Evolutionary conservation across 2,888 invertebrate genomes (phyloP), one percentile per base, ranked within the genome.

Genomic region (Napeogenes sylphis): DNA sequence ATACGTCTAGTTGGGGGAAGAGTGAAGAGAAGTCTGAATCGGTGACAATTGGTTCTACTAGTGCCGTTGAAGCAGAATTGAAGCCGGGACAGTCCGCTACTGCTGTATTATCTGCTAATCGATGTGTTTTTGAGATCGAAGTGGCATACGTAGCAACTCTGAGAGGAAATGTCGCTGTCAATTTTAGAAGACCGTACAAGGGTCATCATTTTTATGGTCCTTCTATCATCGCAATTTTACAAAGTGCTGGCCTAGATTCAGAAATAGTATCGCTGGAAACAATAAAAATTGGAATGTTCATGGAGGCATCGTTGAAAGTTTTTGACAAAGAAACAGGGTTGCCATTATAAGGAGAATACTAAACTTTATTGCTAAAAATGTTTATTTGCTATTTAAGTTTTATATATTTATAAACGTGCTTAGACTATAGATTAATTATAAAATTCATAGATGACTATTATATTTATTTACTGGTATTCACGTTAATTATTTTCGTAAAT

Each of bases 161-260:
- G 4, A 73, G 79, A 56, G 88, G 88, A 0, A 80, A 84, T 65
- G 68, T 87, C 2, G 88, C 84, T 0, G 81, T 84, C 0, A 86
- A 89, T 64, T 86, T 76, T 51, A 81, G 72, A 58, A 79, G 70
- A 13, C 46, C 66, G 0, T 67, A 75, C 33, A 78, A 77, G 0
- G 81, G 80, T 0, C 88, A 88, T 51, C 83, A 87, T 70, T 87
- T 88, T 58, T 84, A 79, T 75, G 84, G 82, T 0, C 86, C 84
- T 0, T 67, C 68, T 2, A 75, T 87, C 8, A 68, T 70, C 3
- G 76, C 75, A 60, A 76, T 87, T 0, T 77, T 87, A 78, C 73
- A 73, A 46, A 74, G 73, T 54, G 83, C 75, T 10, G 77, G 73
- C 2, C 59, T 83, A 30, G 59, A 58, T 0, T 86, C 82, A 56